phyloP scores from a whole-genome alignment of 2,113 vertebrate genomes.

The Seriola dumerili region DNA sequence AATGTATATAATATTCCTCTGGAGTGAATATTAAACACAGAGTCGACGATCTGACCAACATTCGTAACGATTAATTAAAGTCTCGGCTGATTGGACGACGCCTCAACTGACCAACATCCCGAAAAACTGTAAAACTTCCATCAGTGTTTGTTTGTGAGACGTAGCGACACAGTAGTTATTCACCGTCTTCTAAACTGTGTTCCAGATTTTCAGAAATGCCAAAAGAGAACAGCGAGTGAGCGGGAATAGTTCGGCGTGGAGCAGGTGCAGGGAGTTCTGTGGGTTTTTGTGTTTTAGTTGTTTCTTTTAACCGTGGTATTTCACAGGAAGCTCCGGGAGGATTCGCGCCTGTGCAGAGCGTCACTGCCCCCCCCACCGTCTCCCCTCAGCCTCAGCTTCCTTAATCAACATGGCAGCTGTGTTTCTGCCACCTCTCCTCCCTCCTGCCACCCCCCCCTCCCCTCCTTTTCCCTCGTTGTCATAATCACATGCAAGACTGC shows the following conservation, averaged over 20 bases:
- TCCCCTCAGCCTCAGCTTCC: conserved; percentile 9
- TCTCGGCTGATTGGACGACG: no score
- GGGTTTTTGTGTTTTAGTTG: not conserved
- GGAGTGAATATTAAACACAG: no score
- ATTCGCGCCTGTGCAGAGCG: conserved; percentile 12
- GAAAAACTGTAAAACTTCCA: no score
- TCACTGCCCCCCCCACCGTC: not conserved
- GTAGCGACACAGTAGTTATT: no score
- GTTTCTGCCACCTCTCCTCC: conserved; percentile 21
- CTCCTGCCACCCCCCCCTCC: not conserved
- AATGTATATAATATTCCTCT: no score
- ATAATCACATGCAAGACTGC: conserved; percentile 65
- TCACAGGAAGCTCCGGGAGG: conserved; percentile 12
- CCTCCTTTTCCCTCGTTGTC: conserved; percentile 8
- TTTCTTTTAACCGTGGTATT: not conserved
- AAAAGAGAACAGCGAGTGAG: no score
- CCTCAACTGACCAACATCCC: no score
- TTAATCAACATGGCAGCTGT: conserved; percentile 67
- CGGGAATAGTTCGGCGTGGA: not conserved
- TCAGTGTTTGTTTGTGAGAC: no score
- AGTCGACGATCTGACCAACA: no score
- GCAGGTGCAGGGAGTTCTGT: not conserved
- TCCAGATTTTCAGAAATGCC: no score
- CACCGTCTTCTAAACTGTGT: no score
- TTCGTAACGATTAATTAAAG: no score